Evolutionary conservation across 2,888 invertebrate species (phyloP), one percentile per base, ranked within the genome.

Genomic region (Darwinula stevensoni): DNA sequence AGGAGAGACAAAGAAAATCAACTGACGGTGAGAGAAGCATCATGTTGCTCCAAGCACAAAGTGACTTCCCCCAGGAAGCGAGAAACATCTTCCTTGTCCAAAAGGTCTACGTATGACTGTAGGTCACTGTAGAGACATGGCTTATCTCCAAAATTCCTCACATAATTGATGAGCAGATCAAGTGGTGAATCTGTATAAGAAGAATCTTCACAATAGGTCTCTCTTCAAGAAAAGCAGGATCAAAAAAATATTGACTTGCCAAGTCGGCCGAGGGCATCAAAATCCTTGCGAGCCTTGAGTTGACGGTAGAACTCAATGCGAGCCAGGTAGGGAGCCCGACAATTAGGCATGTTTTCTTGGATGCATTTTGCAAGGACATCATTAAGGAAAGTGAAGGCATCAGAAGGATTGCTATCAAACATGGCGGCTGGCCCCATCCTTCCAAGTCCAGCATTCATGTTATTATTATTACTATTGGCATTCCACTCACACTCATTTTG

Each of bases 81-180:
- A 17, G 32, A 30, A 36, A 59, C 53, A 37, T 65, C 59, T 37
- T 65, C 61, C 6, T 62, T 58, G 26, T 59, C 54, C 4, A 71
- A 54, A 41, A 73, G 58, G 28, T 61, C 54, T 30, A 82, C 48
- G 49, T 74, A 84, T 4, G 67, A 56, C 36, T 65, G 63, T 31
- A 88, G 56, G 48, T 91, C 88, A 5, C 67, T 63, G 36, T 76
- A 73, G 36, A 75, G 75, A 50, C 80, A 80, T 0, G 71, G 66
- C 45, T 80, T 80, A 42, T 72, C 65, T 3, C 82, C 82, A 52
- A 86, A 88, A 39, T 63, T 59, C 28, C 57, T 47, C 39, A 75
- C 72, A 53, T 82, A 88, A 41, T 71, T 66, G 36, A 69, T 56
- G 46, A 82, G 63, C 31, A 50, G 35, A 30, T 46, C 43, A 17